Evolutionary conservation across 2,888 invertebrate species (phyloP).

Genomic region (Mesoligia furuncula): DNA sequence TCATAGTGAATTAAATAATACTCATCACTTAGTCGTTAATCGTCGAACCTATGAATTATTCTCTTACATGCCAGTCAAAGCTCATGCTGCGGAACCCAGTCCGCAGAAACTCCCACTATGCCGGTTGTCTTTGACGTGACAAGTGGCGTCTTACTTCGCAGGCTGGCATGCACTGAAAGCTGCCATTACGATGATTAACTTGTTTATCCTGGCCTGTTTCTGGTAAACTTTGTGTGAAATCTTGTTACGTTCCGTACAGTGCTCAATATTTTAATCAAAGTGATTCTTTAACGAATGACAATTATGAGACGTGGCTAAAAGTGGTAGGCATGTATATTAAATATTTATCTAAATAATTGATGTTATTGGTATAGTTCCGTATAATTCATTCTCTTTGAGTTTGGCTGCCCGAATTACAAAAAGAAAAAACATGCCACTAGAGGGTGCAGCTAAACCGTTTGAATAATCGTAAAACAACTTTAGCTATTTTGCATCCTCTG

Average conservation of each 20-base stretch:
- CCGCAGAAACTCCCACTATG: neutral
- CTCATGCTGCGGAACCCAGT: conserved; percentile 7
- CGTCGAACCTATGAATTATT: neutral
- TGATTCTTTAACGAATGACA: neutral
- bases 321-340: no score
- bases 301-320: neutral
- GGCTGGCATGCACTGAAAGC: conserved; percentile 21
- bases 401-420: neutral
- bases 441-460: conserved; percentile 12
- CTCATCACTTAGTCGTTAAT: neutral
- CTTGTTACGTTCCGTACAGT: neutral
- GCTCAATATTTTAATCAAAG: neutral
- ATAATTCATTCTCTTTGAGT: neutral
- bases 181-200: conserved; percentile 9
- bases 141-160: conserved; percentile 17
- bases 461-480: neutral
- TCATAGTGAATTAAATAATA: neutral
- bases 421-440: conserved; percentile 20
- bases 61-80: neutral
- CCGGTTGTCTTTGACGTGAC: conserved; percentile 17
- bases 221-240: conserved; percentile 5
- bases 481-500: neutral
- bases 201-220: neutral
- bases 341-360: neutral
- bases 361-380: neutral